Evolutionary conservation across 2,113 vertebrate species (phyloP).

Genomic region (Erythrolamprus reginae): DNA sequence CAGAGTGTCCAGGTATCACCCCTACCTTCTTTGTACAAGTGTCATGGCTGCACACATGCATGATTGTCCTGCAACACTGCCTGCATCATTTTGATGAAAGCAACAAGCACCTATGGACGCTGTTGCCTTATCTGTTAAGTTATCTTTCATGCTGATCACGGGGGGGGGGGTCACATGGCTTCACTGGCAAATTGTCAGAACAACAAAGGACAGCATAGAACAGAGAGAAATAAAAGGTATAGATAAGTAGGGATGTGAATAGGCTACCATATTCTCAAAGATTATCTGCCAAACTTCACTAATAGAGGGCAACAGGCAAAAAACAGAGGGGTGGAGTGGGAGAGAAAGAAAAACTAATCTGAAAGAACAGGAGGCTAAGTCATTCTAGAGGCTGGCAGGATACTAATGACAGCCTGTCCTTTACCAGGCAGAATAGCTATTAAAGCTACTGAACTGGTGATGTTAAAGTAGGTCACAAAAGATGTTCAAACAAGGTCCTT

Average conservation of each 20-base stretch:
- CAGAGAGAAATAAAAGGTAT: neutral
- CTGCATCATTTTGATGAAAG: neutral
- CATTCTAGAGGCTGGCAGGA: neutral
- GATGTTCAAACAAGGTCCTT: neutral
- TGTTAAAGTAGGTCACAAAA: neutral
- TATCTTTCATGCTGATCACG: too few relatives aligned
- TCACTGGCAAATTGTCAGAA: neutral
- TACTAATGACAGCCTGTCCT: slow-evolving; percentile 9
- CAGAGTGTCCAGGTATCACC: neutral
- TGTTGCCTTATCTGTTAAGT: neutral
- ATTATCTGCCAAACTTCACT: neutral
- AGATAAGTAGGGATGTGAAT: neutral
- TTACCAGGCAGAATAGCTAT: neutral
- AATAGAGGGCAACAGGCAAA: neutral
- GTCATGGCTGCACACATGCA: too few relatives aligned
- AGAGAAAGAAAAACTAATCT: neutral
- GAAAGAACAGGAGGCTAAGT: neutral
- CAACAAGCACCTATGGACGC: neutral
- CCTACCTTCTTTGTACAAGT: neutral
- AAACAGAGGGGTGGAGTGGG: neutral
- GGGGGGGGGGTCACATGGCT: neutral
- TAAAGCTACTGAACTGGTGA: neutral
- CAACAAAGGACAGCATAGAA: neutral
- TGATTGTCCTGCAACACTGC: neutral
- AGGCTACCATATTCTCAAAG: neutral